A percentile compares a stretch with the other conserved stretches of the same genome.
phyloP scores from a whole-genome alignment of 1,140 invertebrate species.

The Araneus ventricosus region DNA sequence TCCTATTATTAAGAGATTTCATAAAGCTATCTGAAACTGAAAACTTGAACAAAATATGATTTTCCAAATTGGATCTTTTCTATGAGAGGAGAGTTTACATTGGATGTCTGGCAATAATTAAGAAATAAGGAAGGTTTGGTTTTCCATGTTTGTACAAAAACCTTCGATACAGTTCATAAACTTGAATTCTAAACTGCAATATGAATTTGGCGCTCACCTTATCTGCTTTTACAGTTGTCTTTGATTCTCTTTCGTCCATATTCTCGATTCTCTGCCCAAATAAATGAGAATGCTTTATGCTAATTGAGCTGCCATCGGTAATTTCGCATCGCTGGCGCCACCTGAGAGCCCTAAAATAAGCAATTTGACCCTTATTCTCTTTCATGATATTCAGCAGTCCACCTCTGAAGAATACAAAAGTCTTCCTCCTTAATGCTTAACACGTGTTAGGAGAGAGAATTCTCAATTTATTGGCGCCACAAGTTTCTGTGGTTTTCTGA shows the following conservation, averaged over 20 bases:
- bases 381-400: background rate
- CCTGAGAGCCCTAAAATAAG: background rate
- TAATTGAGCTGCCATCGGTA: background rate
- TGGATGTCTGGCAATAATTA: too few species aligned
- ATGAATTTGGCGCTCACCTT: background rate
- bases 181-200: background rate
- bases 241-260: background rate
- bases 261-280: background rate
- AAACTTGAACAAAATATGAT: too few species aligned
- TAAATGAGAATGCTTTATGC: background rate
- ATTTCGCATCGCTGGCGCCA: background rate
- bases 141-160: too few species aligned
- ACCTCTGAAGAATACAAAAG: background rate
- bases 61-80: too few species aligned
- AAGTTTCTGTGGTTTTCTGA: background rate
- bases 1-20: too few species aligned
- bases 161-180: background rate
- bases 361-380: constrained; percentile 3
- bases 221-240: too few species aligned
- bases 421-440: background rate
- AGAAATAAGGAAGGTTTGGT: too few species aligned
- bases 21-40: too few species aligned
- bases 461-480: constrained; percentile 14
- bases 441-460: background rate
- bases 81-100: too few species aligned